Evolutionary conservation across 64 coral and sea anemone species (phyloP).

Genomic region (Cladopsammia gracilis): DNA sequence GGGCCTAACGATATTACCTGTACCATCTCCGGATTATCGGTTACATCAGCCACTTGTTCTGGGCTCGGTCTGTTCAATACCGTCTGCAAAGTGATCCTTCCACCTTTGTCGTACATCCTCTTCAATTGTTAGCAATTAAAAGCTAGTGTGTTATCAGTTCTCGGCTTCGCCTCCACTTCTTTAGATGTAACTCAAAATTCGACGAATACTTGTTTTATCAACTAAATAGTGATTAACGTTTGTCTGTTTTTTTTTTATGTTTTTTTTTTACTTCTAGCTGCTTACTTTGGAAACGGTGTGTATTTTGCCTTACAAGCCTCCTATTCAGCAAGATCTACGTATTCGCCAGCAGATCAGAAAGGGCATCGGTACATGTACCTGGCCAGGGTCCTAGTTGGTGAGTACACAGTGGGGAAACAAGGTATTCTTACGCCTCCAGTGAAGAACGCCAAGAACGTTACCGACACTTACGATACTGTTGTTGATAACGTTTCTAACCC

Average conservation of each 20-base stretch:
- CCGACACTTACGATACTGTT: conserved; percentile 59
- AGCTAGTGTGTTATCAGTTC: too few species aligned
- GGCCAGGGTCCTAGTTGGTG: conserved; percentile 58
- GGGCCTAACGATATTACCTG: too few species aligned
- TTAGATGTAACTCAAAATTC: too few species aligned
- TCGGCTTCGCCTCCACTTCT: too few species aligned
- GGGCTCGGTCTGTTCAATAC: too few species aligned
- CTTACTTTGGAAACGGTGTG: conserved; percentile 47
- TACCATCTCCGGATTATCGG: too few species aligned
- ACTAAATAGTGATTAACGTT: too few species aligned
- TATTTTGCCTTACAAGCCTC: conserved; percentile 71
- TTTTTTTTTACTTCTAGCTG: conserved; percentile 18
- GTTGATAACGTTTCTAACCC: conserved; percentile 5
- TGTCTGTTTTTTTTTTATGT: background rate
- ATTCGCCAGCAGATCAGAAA: conserved; percentile 28
- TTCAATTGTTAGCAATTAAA: background rate
- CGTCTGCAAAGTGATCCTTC: conserved; percentile 7
- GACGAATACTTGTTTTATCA: too few species aligned
- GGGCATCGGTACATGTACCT: conserved; percentile 73
- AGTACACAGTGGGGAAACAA: conserved; percentile 54
- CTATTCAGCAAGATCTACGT: conserved; percentile 48
- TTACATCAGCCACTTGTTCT: too few species aligned
- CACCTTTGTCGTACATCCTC: conserved; percentile 13
- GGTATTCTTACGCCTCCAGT: conserved; percentile 54
- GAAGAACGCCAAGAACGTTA: conserved; percentile 14